These are phyloP conservation scores for Melanotus villosus DNA, from an alignment of 2,888 invertebrate species.

Conservation along the genomic window DNA sequence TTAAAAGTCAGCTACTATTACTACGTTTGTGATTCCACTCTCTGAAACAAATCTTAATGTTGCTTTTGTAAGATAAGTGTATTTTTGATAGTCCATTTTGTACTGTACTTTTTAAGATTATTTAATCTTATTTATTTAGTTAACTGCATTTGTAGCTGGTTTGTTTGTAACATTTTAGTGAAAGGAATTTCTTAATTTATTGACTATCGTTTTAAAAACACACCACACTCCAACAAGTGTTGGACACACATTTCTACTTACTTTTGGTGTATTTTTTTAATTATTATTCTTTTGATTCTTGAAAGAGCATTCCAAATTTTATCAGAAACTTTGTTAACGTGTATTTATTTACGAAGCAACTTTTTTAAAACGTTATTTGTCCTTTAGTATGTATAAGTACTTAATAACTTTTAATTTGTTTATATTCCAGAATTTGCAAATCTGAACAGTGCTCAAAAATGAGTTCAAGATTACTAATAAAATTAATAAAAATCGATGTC, in stretches of 20 bases:
- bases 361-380: constrained; percentile 2
- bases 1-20: constrained; percentile 15
- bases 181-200: constrained; percentile 26
- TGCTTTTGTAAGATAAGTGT: constrained; percentile 56
- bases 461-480: constrained; percentile 42
- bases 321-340: neutral
- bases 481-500: constrained; percentile 39
- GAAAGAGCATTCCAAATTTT: constrained; percentile 16
- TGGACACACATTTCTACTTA: too few species aligned
- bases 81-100: constrained; percentile 63
- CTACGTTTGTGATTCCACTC: constrained; percentile 43
- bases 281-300: neutral
- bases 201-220: too few species aligned
- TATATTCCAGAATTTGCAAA: constrained; percentile 31
- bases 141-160: constrained; percentile 34
- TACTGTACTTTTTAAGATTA: constrained; percentile 59
- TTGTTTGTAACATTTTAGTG: constrained; percentile 35
- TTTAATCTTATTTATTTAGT: constrained; percentile 64
- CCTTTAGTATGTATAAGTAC: constrained; percentile 39
- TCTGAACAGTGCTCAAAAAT: constrained; percentile 45
- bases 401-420: constrained; percentile 33
- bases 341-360: neutral
- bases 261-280: neutral
- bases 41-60: constrained; percentile 44
- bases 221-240: too few species aligned